Evolutionary conservation across 2,113 vertebrate species (phyloP).

Genomic region (Montifringilla adamsi): DNA sequence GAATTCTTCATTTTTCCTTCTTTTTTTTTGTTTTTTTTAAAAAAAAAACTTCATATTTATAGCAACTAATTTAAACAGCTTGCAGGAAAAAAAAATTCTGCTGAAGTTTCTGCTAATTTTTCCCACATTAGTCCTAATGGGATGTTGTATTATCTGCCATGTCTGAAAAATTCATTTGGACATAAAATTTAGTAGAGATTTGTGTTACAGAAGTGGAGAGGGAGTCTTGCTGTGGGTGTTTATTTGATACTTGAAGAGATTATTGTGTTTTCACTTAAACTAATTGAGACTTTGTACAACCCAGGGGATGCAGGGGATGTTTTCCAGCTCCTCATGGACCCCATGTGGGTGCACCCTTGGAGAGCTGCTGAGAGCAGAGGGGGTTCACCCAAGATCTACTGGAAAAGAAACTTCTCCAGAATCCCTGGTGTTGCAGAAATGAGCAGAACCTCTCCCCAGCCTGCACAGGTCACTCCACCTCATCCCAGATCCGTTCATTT

Average conservation of each 20-base stretch:
- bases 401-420: neutral
- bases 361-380: neutral
- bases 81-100: neutral
- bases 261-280: neutral
- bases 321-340: neutral
- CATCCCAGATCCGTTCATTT: neutral
- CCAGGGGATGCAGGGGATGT: neutral
- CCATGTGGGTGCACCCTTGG: accelerated
- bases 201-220: neutral
- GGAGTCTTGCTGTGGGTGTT: neutral
- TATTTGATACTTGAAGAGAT: neutral
- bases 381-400: accelerated
- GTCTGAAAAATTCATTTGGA: neutral
- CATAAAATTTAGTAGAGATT: neutral
- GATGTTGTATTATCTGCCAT: neutral
- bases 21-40: no score
- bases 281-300: neutral
- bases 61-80: neutral
- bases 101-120: neutral
- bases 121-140: neutral
- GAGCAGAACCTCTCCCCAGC: neutral
- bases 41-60: neutral
- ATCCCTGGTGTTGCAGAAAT: accelerated
- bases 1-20: neutral
- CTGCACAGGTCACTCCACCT: neutral